Base-by-base conservation (phyloP, 2,888 invertebrate species). In the Erebia ligea region DNA sequence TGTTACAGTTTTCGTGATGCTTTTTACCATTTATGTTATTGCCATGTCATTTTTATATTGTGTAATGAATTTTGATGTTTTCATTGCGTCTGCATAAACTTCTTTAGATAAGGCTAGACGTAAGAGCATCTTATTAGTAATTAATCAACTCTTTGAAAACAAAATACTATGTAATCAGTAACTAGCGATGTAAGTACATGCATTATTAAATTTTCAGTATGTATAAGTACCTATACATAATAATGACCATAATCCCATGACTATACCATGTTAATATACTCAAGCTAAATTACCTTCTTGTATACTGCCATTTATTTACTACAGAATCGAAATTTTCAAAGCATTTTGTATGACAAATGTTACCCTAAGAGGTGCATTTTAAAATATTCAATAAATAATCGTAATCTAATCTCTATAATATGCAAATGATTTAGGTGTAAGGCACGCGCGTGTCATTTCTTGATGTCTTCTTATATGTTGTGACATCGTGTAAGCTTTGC, bases 341-440 rank as follows among this genome's bases (percentile, higher is more conserved):
- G 81, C 82, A 83, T 86, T 87, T 85, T 84, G 83, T 85, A 89
- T 70, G 63, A 72, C 66, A 74, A 34, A 75, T 71, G 76, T 86
- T 87, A 89, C 83, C 84, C 84, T 89, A 87, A 85, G 91, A 91
- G 91, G 86, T 88, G 89, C 90, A 91, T 92, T 92, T 89, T 89
- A 89, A 34, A 34, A 71, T 70, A 90, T 83, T 70, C 87, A 86
- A 86, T 89, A 89, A 84, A 86, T 89, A 89, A 84, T 88, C 86
- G 89, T 92, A 91, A 89, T 89, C 88, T 89, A 84, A 86, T 86
- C 89, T 87, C 89, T 89, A 78, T 80, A 74, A 77, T 88, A 90
- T 84, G 86, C 86, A 85, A 86, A 82, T 80, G 85, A 82, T 67
- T 80, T 92, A 91, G 90, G 73, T 82, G 79, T 91, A 90, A 89